phyloP scores from a whole-genome alignment of 2,888 invertebrate genomes.

The Leucophora obtusa region DNA sequence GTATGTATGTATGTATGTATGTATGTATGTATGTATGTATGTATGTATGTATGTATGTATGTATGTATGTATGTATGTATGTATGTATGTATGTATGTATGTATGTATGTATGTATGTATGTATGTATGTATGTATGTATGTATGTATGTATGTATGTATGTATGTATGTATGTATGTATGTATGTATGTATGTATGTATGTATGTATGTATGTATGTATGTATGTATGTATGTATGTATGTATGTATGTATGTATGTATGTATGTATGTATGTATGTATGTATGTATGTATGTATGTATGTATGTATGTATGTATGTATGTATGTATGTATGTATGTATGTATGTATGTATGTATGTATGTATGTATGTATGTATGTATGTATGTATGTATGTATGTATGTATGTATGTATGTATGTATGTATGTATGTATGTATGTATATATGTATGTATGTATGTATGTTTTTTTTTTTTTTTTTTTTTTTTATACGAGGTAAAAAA shows the following conservation, averaged over 20 bases:
- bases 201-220: neutral
- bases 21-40: neutral
- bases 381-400: neutral
- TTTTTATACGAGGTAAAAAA: no score
- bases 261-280: neutral
- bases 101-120: slow-evolving; percentile 1
- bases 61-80: neutral
- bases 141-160: slow-evolving; percentile 2
- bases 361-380: slow-evolving; percentile 3
- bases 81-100: slow-evolving; percentile 4
- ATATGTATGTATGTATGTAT: no score
- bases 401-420: neutral
- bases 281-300: neutral
- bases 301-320: slow-evolving; percentile 1
- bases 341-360: slow-evolving; percentile 4
- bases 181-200: slow-evolving; percentile 2
- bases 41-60: neutral
- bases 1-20: neutral
- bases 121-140: slow-evolving; percentile 4
- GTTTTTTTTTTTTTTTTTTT: no score
- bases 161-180: slow-evolving; percentile 2
- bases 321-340: slow-evolving; percentile 2
- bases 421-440: slow-evolving; percentile 2
- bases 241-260: neutral
- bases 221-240: slow-evolving; percentile 1